phyloP scores from a whole-genome alignment of 1,140 invertebrate species.

The Drosophila orosa region DNA sequence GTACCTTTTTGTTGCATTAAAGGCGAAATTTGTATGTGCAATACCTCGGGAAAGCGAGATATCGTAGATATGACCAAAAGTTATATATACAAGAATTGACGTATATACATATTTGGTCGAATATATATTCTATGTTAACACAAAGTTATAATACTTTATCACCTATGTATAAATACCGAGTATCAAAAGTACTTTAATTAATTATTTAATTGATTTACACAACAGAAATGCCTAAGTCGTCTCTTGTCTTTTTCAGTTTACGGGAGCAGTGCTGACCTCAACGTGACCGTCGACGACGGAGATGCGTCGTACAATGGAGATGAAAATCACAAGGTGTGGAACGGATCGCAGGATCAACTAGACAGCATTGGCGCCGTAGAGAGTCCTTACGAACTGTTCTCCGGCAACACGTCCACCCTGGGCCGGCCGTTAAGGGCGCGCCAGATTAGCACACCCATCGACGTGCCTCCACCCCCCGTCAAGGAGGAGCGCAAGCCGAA shows the following conservation, averaged over 20 bases:
- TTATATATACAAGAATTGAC: not conserved
- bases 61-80: too few species aligned
- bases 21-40: too few species aligned
- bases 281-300: slow-evolving; percentile 87
- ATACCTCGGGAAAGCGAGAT: too few species aligned
- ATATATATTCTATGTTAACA: not conserved
- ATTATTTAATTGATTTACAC: not conserved
- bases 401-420: slow-evolving; percentile 87
- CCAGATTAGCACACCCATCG: slow-evolving; percentile 91
- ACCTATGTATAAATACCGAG: not conserved
- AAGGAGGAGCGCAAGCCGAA: slow-evolving; percentile 80
- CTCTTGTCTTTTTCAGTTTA: slow-evolving; percentile 82
- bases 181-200: not conserved
- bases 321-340: slow-evolving; percentile 97
- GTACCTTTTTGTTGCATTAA: too few species aligned
- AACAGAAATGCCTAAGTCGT: not conserved
- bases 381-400: slow-evolving; percentile 89
- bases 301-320: slow-evolving; percentile 94
- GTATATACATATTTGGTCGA: not conserved
- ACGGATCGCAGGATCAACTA: slow-evolving; percentile 90
- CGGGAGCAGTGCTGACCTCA: slow-evolving; percentile 85
- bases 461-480: slow-evolving; percentile 89
- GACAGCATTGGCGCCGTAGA: slow-evolving; percentile 85
- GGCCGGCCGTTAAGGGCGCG: slow-evolving; percentile 91
- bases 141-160: not conserved